Percentiles rank a stretch among this genome's conserved stretches.
Evolutionary conservation across 1,140 invertebrate genomes (phyloP).

Genomic region (Pseudomyrmex gracilis): DNA sequence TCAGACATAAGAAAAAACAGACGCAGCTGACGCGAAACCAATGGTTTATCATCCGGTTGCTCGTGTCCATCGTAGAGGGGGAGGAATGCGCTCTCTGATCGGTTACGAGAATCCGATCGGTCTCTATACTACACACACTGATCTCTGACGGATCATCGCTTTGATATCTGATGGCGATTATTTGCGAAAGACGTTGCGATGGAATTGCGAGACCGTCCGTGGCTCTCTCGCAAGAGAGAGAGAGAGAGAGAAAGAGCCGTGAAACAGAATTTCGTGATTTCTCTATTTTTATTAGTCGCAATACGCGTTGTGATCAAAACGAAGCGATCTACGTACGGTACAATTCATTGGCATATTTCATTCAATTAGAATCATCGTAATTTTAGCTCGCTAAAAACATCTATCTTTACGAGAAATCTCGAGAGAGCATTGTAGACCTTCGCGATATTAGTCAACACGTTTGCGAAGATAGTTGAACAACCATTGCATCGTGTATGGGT

Average conservation of each 20-base stretch:
- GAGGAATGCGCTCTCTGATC: neutral
- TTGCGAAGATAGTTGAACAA: neutral
- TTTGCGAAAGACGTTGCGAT: neutral
- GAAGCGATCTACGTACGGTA: constrained; percentile 29
- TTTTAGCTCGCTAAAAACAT: too few species aligned
- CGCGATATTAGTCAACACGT: too few species aligned
- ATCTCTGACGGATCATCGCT: neutral
- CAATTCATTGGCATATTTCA: neutral
- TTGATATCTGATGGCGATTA: neutral
- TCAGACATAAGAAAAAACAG: constrained; percentile 69
- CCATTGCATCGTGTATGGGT: constrained; percentile 17
- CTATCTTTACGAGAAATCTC: neutral
- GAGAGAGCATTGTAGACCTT: neutral
- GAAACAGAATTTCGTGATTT: neutral
- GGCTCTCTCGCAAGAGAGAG: neutral
- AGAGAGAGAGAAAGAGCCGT: too few species aligned
- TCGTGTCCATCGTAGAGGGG: constrained; percentile 3
- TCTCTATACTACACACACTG: neutral
- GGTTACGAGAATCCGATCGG: neutral
- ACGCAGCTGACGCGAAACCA: neutral
- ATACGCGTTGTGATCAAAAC: neutral
- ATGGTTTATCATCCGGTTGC: neutral
- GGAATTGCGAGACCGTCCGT: constrained; percentile 1
- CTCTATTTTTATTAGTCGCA: constrained; percentile 23
- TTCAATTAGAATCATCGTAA: neutral